Conservation (phyloP, 2,797 vertebrate genomes). For the Taenioides sp. region DNA sequence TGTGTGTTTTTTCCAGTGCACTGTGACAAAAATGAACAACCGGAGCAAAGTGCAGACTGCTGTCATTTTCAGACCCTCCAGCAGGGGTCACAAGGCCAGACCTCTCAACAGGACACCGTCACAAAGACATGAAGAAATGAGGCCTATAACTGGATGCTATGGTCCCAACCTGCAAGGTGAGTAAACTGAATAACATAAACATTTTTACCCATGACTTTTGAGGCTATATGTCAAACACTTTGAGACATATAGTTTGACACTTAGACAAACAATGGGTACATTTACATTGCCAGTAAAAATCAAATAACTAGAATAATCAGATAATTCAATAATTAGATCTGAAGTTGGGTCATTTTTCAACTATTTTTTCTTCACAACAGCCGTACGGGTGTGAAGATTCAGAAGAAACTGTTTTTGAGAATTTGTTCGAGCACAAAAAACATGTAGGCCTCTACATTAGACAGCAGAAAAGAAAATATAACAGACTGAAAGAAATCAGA, state of each 20-base stretch:
- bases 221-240: not conserved
- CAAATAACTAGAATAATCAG: too few relatives aligned
- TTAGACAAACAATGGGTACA: too few relatives aligned
- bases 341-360: too few relatives aligned
- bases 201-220: not conserved
- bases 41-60: slow-evolving; percentile 8
- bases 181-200: not conserved
- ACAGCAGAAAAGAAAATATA: too few relatives aligned
- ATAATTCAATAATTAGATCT: too few relatives aligned
- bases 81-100: slow-evolving; percentile 20
- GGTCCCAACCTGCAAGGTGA: slow-evolving; percentile 50
- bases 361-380: too few relatives aligned
- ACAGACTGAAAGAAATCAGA: too few relatives aligned
- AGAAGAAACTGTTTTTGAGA: too few relatives aligned
- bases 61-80: slow-evolving; percentile 11
- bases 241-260: not conserved
- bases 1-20: slow-evolving; percentile 21
- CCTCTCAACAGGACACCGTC: slow-evolving; percentile 10
- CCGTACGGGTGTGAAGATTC: too few relatives aligned
- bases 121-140: slow-evolving; percentile 12
- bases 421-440: too few relatives aligned
- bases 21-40: slow-evolving; percentile 17
- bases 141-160: not conserved
- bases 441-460: too few relatives aligned
- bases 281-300: too few relatives aligned